phyloP scores from a whole-genome alignment of 2,888 invertebrate genomes.

The Dryococelus australis region DNA sequence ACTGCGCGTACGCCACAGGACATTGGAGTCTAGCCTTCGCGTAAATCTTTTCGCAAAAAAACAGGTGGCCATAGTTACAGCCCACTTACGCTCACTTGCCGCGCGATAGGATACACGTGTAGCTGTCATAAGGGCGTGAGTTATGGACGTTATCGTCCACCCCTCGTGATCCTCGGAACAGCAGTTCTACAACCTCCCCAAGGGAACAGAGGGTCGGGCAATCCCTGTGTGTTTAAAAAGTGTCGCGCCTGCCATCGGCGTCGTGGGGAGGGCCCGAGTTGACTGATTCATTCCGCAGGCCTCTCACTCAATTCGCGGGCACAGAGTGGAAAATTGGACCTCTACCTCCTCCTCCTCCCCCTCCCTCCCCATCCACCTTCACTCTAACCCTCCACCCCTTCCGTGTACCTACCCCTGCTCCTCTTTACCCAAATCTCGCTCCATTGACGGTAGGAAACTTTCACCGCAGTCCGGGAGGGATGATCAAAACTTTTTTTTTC shows the following conservation, averaged over 20 bases:
- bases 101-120: not conserved
- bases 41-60: too few species aligned
- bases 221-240: slow-evolving; percentile 31
- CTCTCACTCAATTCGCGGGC: slow-evolving; percentile 43
- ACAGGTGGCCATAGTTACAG: too few species aligned
- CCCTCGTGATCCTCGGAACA: not conserved
- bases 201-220: not conserved
- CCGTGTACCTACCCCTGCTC: not conserved
- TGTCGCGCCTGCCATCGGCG: slow-evolving; percentile 32
- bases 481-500: not conserved
- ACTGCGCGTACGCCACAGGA: too few species aligned
- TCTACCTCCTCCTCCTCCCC: slow-evolving; percentile 30
- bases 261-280: slow-evolving; percentile 30
- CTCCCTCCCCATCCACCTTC: not conserved
- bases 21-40: too few species aligned
- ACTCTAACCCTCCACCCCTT: slow-evolving; percentile 29
- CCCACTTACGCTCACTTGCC: not conserved
- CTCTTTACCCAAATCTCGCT: not conserved
- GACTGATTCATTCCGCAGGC: slow-evolving; percentile 40
- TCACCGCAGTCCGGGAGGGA: not conserved
- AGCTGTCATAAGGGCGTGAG: not conserved
- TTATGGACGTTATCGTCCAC: not conserved
- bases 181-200: not conserved
- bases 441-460: not conserved
- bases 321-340: slow-evolving; percentile 44